Base-by-base conservation (phyloP, 2,113 vertebrate species). In the Haemorhous mexicanus region DNA sequence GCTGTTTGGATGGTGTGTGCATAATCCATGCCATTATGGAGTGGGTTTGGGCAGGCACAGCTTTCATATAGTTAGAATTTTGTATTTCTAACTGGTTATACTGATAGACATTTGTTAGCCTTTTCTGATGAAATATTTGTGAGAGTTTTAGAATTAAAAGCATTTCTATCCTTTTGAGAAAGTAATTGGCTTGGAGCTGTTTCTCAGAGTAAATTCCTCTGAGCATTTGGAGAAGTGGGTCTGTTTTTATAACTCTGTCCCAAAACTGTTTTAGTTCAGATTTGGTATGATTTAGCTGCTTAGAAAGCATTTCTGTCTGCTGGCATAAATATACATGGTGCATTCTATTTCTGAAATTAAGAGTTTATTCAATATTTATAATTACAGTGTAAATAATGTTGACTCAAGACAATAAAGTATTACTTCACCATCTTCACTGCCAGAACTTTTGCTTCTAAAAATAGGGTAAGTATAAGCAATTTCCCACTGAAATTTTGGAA, bases 41-140 rank as follows among this genome's bases (percentile, higher is more conserved):
- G 8, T 16, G 16, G 8, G 10, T 52, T 70, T 39, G 14, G 59
- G n/a, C 32, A 43, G 23, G 21, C 27, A 35, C 39, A 78, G 73
- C 13, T 86, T 85, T 61, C 35, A 9, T 8, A 7, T 0, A 26
- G 16, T 43, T 44, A 41, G 0, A n/a, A n/a, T 52, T 73, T 74
- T 1, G 0, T 28, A 9, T 13, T 13, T 73, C 15, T 52, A 41
- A 24, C 32, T 27, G 41, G 1, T 49, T 39, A 8, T 27, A 37
- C n/a, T 2, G 0, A 5, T 72, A 27, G 0, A 4, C 2, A 5
- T 56, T 68, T 69, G 13, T 56, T 47, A 64, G 28, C 26, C 30
- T 64, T 72, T 59, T 33, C 44, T 41, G 20, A 4, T 20, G 6
- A 64, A 75, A 49, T 28, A 16, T 68, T 28, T 76, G 59, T 7